A percentile compares a stretch with the other conserved stretches of the same genome.
Conservation (phyloP, 2,113 vertebrate genomes). For the Podarcis raffonei region DNA sequence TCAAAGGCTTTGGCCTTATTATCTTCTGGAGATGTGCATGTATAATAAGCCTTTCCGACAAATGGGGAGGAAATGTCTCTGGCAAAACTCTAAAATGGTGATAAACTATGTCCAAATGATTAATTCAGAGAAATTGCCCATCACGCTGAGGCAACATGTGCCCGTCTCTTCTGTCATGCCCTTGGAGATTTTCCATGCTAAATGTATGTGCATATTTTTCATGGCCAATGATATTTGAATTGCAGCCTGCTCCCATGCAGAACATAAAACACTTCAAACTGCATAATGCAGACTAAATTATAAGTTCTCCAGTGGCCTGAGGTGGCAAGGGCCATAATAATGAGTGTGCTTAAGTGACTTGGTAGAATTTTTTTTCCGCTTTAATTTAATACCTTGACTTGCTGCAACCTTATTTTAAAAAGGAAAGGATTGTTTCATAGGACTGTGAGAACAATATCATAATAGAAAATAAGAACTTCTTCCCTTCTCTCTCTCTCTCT, state of each 20-base stretch:
- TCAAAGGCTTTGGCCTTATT: constrained; percentile 73
- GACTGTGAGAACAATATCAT: constrained; percentile 60
- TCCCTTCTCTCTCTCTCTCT: not conserved
- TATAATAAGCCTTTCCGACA: constrained; percentile 76
- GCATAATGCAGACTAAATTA: constrained; percentile 98
- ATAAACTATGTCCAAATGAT: constrained; percentile 90
- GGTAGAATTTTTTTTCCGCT: constrained; percentile 64
- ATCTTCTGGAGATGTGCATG: constrained; percentile 70
- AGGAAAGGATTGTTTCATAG: constrained; percentile 62
- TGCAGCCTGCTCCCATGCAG: constrained; percentile 85
- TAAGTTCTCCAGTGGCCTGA: constrained; percentile 88
- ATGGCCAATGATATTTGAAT: constrained; percentile 95
- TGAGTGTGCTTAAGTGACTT: constrained; percentile 89
- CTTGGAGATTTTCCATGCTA: constrained; percentile 93
- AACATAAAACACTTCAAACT: constrained; percentile 96
- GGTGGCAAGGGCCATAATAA: constrained; percentile 91
- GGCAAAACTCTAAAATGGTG: constrained; percentile 84
- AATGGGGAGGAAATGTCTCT: constrained; percentile 76
- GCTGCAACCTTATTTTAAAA: constrained; percentile 48
- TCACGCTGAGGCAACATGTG: constrained; percentile 85
- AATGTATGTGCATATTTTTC: constrained; percentile 99
- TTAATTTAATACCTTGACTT: constrained; percentile 71
- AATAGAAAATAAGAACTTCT: constrained; percentile 34
- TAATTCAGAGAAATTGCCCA: constrained; percentile 84
- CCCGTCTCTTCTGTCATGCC: constrained; percentile 90